Base-by-base conservation (phyloP, 35 echinoderm and acorn worm genomes). In the Apostichopus parvimensis region DNA sequence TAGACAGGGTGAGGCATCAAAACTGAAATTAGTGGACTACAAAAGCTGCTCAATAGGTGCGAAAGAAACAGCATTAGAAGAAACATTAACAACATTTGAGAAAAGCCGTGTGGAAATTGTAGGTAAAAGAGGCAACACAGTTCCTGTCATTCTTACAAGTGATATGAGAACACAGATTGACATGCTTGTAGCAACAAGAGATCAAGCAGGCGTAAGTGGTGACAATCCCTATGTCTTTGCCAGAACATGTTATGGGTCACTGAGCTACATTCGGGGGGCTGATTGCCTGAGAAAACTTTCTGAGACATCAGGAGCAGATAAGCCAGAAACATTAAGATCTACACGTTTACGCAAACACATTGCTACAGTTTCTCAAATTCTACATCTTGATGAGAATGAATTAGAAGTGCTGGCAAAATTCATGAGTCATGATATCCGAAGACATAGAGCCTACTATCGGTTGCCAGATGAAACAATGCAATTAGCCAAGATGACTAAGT, bases 341-440 rank as follows among this genome's bases (percentile, higher is more conserved):
- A 94, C 93, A 59, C 21, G 28, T 57, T 59, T 95, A 20, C 17
- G 94, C 18, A 92, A 95, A 28, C 94, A 95, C 53, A 88, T 91
- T 56, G 94, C 65, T 17, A 92, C 81, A 9, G 66, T 92, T 52
- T 91, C 89, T 4, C 91, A 92, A 92, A 53, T 92, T 9, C 34
- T 92, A 55, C 24, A 57, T 25, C 59, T 87, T 8, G 79, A 91
- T 56, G n/a, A n/a, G n/a, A n/a, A n/a, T n/a, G 89, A 91, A 58
- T 56, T 91, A 21, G 89, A 79, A 53, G 58, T 91, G 2, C n/a
- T 92, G 5, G 90, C 90, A 64, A 82, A 64, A 64, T 92, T 82
- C 77, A 57, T n/a, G n/a, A n/a, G n/a, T n/a, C n/a, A n/a, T n/a
- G n/a, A n/a, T n/a, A n/a, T n/a, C n/a, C n/a, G n/a, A n/a, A n/a